Base-by-base conservation (phyloP, 2,888 invertebrate genomes). In the Conops quadrifasciatus region DNA sequence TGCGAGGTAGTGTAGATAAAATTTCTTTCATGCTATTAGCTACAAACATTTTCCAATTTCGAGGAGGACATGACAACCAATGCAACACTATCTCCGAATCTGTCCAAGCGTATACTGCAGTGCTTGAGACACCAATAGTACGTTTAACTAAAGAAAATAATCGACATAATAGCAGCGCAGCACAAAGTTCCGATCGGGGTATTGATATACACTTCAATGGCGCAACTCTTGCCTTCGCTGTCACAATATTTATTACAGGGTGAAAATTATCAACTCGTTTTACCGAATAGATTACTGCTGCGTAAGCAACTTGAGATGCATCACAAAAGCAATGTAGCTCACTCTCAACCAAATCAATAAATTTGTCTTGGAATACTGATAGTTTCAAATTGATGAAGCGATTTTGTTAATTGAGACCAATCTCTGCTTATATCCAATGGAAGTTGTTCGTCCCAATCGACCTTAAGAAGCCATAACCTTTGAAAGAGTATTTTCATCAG, bases 31-130 rank as follows among this genome's bases (percentile, higher is more conserved):
- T 75, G 9, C 77, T 71, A 49, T 75, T 76, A 5, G 74, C 74
- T 11, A 78, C 75, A 66, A 77, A 78, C 1, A 77, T 77, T 70
- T 78, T 77, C 75, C 77, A 80, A 26, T 70, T 75, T 3, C 72
- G 67, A n/a, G 74, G 71, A 4, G 71, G 73, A 11, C 73, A 73
- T 16, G 75, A 71, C 1, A 78, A 45, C 77, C 78, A 80, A 21
- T 75, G 64, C 11, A 78, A 53, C 1, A 75, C 76, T 15, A 79
- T 51, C 21, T 63, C 66, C 19, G 74, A 75, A 53, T 75, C 73
- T n/a, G 64, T 72, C 74, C 74, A 75, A 24, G 72, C 75, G 71
- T 58, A 76, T 28, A 72, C 13, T 4, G 58, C 19, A 28, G n/a
- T 1, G 1, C 24, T 19, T 2, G n/a, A n/a, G 21, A 65, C 16